phyloP scores from a whole-genome alignment of 2,888 invertebrate genomes.

The Ectemnius cavifrons region DNA sequence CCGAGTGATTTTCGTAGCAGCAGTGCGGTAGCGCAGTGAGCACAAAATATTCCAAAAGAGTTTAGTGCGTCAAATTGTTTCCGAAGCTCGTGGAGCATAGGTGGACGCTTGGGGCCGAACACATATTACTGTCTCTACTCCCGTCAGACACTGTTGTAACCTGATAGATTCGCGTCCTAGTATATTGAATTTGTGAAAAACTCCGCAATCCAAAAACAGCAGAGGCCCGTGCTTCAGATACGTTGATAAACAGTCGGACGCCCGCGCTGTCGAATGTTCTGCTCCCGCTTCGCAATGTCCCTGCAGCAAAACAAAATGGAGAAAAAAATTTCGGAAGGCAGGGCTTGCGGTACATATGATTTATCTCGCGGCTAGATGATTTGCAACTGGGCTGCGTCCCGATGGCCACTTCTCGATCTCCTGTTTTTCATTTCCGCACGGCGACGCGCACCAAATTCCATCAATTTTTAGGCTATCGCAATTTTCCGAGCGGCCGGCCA shows the following conservation, averaged over 20 bases:
- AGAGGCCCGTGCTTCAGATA: background rate
- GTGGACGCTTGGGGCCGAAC: background rate
- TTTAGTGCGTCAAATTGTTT: background rate
- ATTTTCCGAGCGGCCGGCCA: constrained; percentile 43
- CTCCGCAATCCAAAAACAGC: background rate
- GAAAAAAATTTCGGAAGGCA: constrained; percentile 8
- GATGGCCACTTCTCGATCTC: constrained; percentile 10
- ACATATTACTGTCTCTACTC: background rate
- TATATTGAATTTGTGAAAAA: constrained; percentile 1
- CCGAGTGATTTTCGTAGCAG: background rate
- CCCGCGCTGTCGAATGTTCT: background rate
- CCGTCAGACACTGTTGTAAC: background rate
- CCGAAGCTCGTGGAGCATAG: background rate
- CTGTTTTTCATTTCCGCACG: constrained; percentile 44
- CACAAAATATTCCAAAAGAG: background rate
- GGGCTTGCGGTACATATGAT: constrained; percentile 23
- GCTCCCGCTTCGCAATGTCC: background rate
- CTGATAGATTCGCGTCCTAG: background rate
- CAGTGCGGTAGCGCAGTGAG: background rate
- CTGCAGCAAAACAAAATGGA: constrained; percentile 3
- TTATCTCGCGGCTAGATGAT: constrained; percentile 38
- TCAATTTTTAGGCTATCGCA: constrained; percentile 57
- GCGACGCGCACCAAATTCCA: constrained; percentile 40
- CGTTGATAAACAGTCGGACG: background rate
- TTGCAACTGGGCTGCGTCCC: constrained; percentile 37